Conservation (phyloP, 1,140 invertebrate species). For the Alviniconcha marisindica region DNA sequence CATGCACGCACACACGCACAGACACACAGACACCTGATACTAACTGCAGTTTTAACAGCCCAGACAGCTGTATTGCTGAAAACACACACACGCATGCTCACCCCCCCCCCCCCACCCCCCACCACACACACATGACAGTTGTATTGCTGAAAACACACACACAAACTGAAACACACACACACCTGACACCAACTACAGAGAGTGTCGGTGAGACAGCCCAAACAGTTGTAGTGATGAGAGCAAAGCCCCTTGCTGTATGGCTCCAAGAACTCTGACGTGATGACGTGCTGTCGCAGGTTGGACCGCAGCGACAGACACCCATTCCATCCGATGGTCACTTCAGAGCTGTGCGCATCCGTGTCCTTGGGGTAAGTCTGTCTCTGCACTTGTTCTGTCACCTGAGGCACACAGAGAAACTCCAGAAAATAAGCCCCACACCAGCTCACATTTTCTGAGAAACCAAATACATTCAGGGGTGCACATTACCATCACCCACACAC, state of each 20-base stretch:
- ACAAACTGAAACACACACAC: too few relatives aligned
- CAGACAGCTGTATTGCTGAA: constrained; percentile 87
- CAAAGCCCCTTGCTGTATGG: constrained; percentile 84
- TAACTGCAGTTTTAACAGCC: constrained; percentile 94
- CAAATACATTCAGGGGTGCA: too few relatives aligned
- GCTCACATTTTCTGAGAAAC: too few relatives aligned
- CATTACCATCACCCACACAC: too few relatives aligned
- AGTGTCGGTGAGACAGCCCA: constrained; percentile 91
- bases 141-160: background rate
- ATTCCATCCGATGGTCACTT: constrained; percentile 37
- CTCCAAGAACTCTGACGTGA: constrained; percentile 93
- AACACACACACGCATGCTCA: background rate
- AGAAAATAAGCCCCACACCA: too few relatives aligned
- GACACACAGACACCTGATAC: constrained; percentile 83
- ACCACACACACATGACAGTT: background rate
- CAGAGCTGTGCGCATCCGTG: constrained; percentile 9
- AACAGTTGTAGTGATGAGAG: constrained; percentile 86
- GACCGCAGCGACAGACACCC: background rate
- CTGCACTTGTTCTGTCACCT: constrained; percentile 41
- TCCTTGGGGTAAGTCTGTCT: background rate
- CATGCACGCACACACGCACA: too few relatives aligned
- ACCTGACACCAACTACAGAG: constrained; percentile 92
- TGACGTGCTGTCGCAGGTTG: constrained; percentile 77
- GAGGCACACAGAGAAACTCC: constrained; percentile 24
- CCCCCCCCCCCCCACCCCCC: background rate